Conservation (phyloP, 2,888 invertebrate genomes). For the Drosophila prostipennis region DNA sequence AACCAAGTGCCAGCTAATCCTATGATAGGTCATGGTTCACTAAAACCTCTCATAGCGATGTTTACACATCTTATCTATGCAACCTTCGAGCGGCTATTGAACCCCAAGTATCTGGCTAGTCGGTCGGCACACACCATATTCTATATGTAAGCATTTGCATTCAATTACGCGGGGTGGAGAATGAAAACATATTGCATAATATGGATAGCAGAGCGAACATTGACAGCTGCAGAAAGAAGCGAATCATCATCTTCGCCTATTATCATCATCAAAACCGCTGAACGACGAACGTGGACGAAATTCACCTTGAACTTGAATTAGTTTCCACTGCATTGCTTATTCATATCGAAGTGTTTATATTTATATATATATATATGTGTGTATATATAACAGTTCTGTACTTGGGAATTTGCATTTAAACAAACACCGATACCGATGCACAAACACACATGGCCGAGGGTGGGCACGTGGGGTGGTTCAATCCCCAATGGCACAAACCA, state of each 20-base stretch:
- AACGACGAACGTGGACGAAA: conserved; percentile 12
- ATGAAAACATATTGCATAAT: conserved; percentile 51
- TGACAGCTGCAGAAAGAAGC: conserved; percentile 17
- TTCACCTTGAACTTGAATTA: conserved; percentile 74
- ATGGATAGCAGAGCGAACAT: conserved; percentile 23
- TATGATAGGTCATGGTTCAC: conserved; percentile 29
- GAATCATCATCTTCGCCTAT: conserved; percentile 27
- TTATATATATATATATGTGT: conserved; percentile 28
- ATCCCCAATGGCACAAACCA: conserved; percentile 15
- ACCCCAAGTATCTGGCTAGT: conserved; percentile 7
- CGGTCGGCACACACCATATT: neutral
- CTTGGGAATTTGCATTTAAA: conserved; percentile 20
- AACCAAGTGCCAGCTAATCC: too few species aligned
- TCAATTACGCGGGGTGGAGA: conserved; percentile 1
- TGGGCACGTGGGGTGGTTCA: conserved; percentile 29
- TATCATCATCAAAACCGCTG: conserved; percentile 36
- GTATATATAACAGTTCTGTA: conserved; percentile 8
- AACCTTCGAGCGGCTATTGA: conserved; percentile 41
- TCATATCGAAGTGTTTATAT: conserved; percentile 44
- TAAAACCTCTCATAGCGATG: neutral
- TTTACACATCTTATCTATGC: conserved; percentile 12
- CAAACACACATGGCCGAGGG: conserved; percentile 40
- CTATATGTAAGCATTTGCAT: conserved; percentile 9
- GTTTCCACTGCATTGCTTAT: conserved; percentile 53
- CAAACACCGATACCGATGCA: conserved; percentile 16